Evolutionary conservation across 2,888 invertebrate genomes (phyloP), one percentile per base, ranked within the genome.

Genomic region (Mimas tiliae): DNA sequence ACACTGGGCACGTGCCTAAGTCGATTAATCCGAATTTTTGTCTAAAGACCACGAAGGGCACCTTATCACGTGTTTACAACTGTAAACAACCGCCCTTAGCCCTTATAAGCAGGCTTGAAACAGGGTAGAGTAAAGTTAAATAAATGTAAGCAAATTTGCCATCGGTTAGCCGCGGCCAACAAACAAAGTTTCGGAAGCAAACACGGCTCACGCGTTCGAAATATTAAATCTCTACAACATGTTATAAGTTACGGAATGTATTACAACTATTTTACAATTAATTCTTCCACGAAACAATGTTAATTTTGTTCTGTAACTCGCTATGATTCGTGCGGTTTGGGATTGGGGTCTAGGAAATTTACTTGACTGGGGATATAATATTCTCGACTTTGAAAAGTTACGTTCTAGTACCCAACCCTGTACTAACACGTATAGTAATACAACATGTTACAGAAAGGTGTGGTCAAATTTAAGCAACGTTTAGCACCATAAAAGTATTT

Each of bases 161-260:
- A 58, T 58, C 19, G 58, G 58, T 58, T 19, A 58, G 19, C 42
- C 42, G 38, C 55, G 8, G 52, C 52, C 52, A 55, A 58, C 58
- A 55, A 55, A 55, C 55, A 58, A 58, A 58, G 58, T 38, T 53
- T 42, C 19, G 16, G 34, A n/a, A 38, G 12, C 38, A 21, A 38
- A 42, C 38, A 8, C 38, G 7, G 19, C 42, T 38, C 34, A 19
- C 16, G 38, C 42, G 58, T 58, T 58, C 42, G 16, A 55, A 55
- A 55, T 38, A 55, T 55, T 55, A 19, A 19, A 58, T 58, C 58
- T 19, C 11, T 42, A 6, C 19, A 38, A 19, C 12, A 58, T 42
- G 42, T 19, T 19, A 19, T 42, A 58, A 21, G 6, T 38, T 55
- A 7, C 7, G 11, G 38, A 55, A 42, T 58, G 19, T 42, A 58